Percentiles rank a stretch among this genome's conserved stretches.
phyloP scores from a whole-genome alignment of 2,888 invertebrate species.

The Andrena hattorfiana region DNA sequence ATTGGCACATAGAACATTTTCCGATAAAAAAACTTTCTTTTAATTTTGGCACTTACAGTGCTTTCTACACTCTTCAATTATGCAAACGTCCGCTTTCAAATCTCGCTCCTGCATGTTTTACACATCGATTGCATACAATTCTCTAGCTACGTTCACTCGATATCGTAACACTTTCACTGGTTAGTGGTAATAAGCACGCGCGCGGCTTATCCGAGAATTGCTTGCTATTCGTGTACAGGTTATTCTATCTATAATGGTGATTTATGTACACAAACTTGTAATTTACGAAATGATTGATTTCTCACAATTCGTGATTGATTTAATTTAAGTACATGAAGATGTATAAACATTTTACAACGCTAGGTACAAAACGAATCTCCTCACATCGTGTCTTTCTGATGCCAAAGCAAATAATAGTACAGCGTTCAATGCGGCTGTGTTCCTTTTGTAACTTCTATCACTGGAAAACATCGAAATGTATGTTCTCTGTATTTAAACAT shows the following conservation, averaged over 20 bases:
- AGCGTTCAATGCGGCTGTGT: conserved; percentile 67
- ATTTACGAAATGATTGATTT: background rate
- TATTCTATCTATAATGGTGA: conserved; percentile 1
- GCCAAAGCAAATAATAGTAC: conserved; percentile 55
- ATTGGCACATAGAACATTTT: too few relatives aligned
- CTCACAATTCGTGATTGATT: background rate
- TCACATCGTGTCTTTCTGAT: conserved; percentile 59
- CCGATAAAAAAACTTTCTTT: too few relatives aligned
- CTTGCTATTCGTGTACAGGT: conserved; percentile 2
- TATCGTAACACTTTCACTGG: too few relatives aligned
- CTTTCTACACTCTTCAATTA: too few relatives aligned
- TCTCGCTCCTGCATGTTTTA: too few relatives aligned
- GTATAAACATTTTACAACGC: conserved; percentile 73
- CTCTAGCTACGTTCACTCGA: too few relatives aligned
- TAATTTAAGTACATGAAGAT: conserved; percentile 57
- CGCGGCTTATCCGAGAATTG: background rate
- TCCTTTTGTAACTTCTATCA: conserved; percentile 77
- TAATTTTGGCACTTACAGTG: too few relatives aligned
- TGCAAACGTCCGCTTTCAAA: too few relatives aligned
- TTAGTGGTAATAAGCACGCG: too few relatives aligned
- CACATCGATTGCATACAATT: too few relatives aligned
- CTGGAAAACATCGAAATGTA: conserved; percentile 67
- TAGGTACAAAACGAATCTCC: conserved; percentile 38
- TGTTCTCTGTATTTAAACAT: conserved; percentile 40
- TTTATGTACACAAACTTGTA: background rate